Base-by-base conservation (phyloP, 2,888 invertebrate species). In the Coenonympha arcania region DNA sequence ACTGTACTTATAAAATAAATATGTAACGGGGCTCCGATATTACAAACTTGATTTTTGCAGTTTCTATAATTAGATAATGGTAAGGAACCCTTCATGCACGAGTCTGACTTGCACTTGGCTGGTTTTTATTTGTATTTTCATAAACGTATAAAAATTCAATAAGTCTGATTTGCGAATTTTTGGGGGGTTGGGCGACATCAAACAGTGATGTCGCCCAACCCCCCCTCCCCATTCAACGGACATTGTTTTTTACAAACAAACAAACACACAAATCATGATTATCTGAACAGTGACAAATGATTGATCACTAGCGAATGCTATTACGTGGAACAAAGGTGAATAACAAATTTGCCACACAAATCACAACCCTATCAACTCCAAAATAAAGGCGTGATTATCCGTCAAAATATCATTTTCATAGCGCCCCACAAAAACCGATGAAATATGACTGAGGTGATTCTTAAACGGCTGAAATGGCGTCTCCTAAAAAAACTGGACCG, bases 201-300 rank as follows among this genome's bases (percentile, higher is more conserved):
- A n/a, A n/a, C n/a, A n/a, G n/a, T 42, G 42, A 55, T 48, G 33
- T 48, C 36, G 24, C 40, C 48, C 52, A 57, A 43, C 48, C 46
- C 50, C 40, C 36, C 45, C 41, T 55, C 52, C 55, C 52, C 61
- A 58, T 58, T 56, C 52, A 56, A 31, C 51, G 55, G 57, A 57
- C 59, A 60, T 55, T 55, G 58, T 63, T 64, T 64, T 61, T 63
- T n/a, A 59, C 63, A 57, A 48, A 63, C 64, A 60, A 55, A 61
- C 63, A 48, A 59, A 64, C 64, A 58, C 65, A 66, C 67, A 67
- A 65, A 67, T 67, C 66, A 66, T 63, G 62, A 65, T 64, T 66
- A 66, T 64, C 51, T 55, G 58, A 56, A 53, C 57, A 52, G 61
- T 57, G 65, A 66, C 66, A 65, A 65, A 65, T 68, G 68, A 68